phyloP scores from a whole-genome alignment of 2,888 invertebrate species.

The Apantesis nais region DNA sequence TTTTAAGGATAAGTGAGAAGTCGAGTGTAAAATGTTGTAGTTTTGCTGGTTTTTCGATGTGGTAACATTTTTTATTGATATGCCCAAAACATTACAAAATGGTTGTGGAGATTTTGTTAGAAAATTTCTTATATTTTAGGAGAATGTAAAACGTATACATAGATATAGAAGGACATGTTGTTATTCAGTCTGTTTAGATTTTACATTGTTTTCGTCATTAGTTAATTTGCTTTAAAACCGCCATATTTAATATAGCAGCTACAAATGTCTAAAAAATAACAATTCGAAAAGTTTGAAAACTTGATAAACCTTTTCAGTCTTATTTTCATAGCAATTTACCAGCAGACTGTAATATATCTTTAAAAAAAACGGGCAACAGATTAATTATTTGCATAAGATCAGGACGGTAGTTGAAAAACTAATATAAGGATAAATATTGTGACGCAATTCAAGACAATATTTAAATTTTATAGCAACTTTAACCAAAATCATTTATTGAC shows the following conservation, averaged over 20 bases:
- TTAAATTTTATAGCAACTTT: constrained; percentile 29
- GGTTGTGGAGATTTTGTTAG: constrained; percentile 22
- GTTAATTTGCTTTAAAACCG: constrained; percentile 41
- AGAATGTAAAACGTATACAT: constrained; percentile 65
- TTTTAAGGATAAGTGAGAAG: background rate
- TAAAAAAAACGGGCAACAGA: constrained; percentile 20
- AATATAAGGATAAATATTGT: constrained; percentile 21
- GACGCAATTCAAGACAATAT: constrained; percentile 22
- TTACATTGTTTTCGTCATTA: constrained; percentile 56
- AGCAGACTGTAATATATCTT: constrained; percentile 40
- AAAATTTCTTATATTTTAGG: constrained; percentile 47
- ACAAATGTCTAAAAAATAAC: constrained; percentile 64
- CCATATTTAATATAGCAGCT: constrained; percentile 44
- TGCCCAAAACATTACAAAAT: constrained; percentile 23
- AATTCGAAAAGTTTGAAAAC: constrained; percentile 78
- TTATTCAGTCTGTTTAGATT: constrained; percentile 65
- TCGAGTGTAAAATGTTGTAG: background rate
- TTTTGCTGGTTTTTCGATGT: background rate
- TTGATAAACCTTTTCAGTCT: constrained; percentile 77
- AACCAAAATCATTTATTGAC: constrained; percentile 25
- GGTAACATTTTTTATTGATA: constrained; percentile 10
- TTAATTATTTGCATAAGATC: constrained; percentile 30
- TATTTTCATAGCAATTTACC: constrained; percentile 64
- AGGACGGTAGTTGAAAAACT: constrained; percentile 59
- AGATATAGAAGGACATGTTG: constrained; percentile 55